phyloP scores from a whole-genome alignment of 2,113 vertebrate genomes.

The Synchiropus splendidus region DNA sequence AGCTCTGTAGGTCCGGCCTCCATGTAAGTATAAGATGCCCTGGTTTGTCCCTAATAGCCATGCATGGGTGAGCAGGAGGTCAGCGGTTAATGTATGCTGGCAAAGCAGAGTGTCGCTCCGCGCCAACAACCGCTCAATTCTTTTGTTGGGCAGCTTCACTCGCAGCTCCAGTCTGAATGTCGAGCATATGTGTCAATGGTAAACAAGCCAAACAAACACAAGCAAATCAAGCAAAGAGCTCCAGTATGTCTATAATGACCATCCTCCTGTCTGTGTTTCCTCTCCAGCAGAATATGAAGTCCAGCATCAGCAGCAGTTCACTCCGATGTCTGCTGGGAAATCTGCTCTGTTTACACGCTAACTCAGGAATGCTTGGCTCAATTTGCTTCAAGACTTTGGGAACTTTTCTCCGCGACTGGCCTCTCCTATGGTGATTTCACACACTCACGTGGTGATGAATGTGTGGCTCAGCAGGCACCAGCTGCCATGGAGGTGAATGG shows the following conservation, averaged over 20 bases:
- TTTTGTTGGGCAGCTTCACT: constrained; percentile 26
- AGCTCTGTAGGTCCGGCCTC: no score
- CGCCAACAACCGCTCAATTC: constrained; percentile 28
- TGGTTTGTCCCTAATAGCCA: constrained; percentile 13
- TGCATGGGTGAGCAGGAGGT: constrained; percentile 16
- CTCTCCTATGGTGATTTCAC: constrained; percentile 1
- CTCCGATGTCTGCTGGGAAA: constrained; percentile 36
- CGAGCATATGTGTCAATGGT: constrained; percentile 42
- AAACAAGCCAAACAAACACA: constrained; percentile 55
- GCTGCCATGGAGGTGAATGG: constrained; percentile 32
- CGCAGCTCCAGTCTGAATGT: constrained; percentile 47
- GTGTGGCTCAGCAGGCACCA: constrained; percentile 26
- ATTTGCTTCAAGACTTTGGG: constrained; percentile 19
- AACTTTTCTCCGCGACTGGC: constrained; percentile 13
- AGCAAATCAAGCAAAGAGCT: constrained; percentile 22
- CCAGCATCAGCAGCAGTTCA: constrained; percentile 36
- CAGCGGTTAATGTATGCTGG: not conserved
- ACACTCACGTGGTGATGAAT: constrained; percentile 19
- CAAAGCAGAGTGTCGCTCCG: constrained; percentile 1
- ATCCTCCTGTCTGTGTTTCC: constrained; percentile 13
- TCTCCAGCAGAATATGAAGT: constrained; percentile 30
- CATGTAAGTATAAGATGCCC: not conserved
- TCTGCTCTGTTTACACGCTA: constrained; percentile 36
- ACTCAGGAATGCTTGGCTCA: constrained; percentile 33
- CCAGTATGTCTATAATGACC: constrained; percentile 30